Evolutionary conservation across 2,113 vertebrate genomes (phyloP).

Genomic region (human (Homo sapiens)): GRCh38 chr13:111371001-111371500

Average conservation of each 20-base stretch:
- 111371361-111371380: background rate
- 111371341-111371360: background rate
- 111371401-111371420: conserved; percentile 70
- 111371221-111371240: conserved; percentile 85
- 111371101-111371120: conserved; percentile 60
- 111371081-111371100: conserved; percentile 60
- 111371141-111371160: conserved; percentile 75
- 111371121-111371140: conserved; percentile 71
- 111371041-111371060: conserved; percentile 2
- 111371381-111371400: conserved; percentile 57
- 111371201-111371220: conserved; percentile 73
- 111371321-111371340: conserved; percentile 5
- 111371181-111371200: conserved; percentile 71
- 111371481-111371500: conserved; percentile 19
- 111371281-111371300: conserved; percentile 79
- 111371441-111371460: background rate
- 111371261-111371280: conserved; percentile 83
- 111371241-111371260: conserved; percentile 81
- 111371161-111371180: conserved; percentile 73
- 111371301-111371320: conserved; percentile 66
- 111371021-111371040: conserved; percentile 33
- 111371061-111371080: background rate
- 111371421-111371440: conserved; percentile 45
- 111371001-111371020: background rate
- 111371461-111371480: background rate